Evolutionary conservation across 2,888 invertebrate species (phyloP), one percentile per base, ranked within the genome.

Genomic region (Lasioglossum lativentre): DNA sequence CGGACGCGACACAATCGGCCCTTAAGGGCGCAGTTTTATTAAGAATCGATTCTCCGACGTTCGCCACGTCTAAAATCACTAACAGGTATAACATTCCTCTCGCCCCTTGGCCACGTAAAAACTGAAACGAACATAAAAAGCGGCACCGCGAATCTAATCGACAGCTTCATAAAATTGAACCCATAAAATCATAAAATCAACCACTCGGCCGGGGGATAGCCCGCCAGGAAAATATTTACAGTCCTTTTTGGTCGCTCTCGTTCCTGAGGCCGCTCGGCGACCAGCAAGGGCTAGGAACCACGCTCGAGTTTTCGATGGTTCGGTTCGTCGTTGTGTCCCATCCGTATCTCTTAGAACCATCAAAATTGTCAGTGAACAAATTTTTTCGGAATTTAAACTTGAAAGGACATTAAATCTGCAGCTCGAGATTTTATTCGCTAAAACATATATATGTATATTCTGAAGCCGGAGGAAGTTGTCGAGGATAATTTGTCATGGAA

Each of bases 131-230:
- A 78, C 85, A 87, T 91, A 92, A 93, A 93, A 93, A 92, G 87
- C 89, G 83, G 88, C 88, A 91, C 90, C 87, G 91, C 92, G 91
- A 94, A 94, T 94, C 94, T 94, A 95, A 95, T 95, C 95, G 95
- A 95, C 95, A 94, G 93, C 94, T 95, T 93, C 94, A 92, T 94
- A 94, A 95, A 94, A 95, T 94, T 93, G 89, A 93, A 93, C 91
- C 92, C 93, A 93, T 95, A 94, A 94, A 95, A 93, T 93, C 94
- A 94, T 95, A 94, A 95, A 95, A 95, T 94, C 92, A 92, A 93
- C 93, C 91, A 93, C 90, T 91, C 87, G 84, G 86, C 88, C 85
- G 87, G 85, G 88, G 89, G 87, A 89, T 85, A 89, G 85, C 82
- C 87, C 80, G 89, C 75, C 87, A 83, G 85, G 91, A 91, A 91